phyloP scores from a whole-genome alignment of 2,797 vertebrate genomes.

The Micropoecilia bifurca region DNA sequence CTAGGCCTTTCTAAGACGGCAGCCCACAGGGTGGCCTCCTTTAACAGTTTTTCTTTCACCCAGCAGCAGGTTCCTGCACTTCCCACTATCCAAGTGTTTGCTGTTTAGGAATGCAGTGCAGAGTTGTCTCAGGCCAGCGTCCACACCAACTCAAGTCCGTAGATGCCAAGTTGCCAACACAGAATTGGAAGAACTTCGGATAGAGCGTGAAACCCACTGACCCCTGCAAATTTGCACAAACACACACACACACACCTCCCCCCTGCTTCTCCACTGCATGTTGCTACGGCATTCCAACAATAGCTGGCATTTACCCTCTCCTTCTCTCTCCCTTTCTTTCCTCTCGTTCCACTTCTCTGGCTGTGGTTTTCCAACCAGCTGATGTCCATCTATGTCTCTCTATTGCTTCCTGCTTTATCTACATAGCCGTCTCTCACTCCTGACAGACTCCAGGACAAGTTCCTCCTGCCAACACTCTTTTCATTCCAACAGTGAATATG shows the following conservation, averaged over 20 bases:
- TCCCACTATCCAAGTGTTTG: slow-evolving; percentile 23
- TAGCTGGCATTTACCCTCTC: slow-evolving; percentile 75
- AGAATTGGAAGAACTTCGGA: slow-evolving; percentile 45
- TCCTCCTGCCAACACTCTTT: slow-evolving; percentile 27
- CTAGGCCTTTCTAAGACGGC: background rate
- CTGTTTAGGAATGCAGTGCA: slow-evolving; percentile 30
- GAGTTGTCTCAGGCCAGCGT: slow-evolving; percentile 43
- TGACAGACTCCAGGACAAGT: slow-evolving; percentile 51
- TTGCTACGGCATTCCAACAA: slow-evolving; percentile 79
- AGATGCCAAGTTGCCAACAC: slow-evolving; percentile 46
- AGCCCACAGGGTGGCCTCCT: background rate
- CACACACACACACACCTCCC: slow-evolving; percentile 40
- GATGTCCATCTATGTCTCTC: slow-evolving; percentile 62
- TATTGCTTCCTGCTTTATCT: slow-evolving; percentile 50
- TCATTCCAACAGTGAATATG: slow-evolving; percentile 39
- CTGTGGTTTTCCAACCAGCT: slow-evolving; percentile 52
- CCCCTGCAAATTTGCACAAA: slow-evolving; percentile 32
- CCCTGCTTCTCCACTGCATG: slow-evolving; percentile 47
- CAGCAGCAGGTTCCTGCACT: slow-evolving; percentile 19
- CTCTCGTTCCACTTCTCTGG: slow-evolving; percentile 32
- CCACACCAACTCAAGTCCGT: slow-evolving; percentile 50
- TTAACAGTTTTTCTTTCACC: slow-evolving; percentile 14
- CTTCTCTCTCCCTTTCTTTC: slow-evolving; percentile 37
- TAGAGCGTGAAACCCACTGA: slow-evolving; percentile 62
- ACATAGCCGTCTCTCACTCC: slow-evolving; percentile 35